Evolutionary conservation across 2,888 invertebrate genomes (phyloP), one percentile per base, ranked within the genome.

Genomic region (Troides aeacus): DNA sequence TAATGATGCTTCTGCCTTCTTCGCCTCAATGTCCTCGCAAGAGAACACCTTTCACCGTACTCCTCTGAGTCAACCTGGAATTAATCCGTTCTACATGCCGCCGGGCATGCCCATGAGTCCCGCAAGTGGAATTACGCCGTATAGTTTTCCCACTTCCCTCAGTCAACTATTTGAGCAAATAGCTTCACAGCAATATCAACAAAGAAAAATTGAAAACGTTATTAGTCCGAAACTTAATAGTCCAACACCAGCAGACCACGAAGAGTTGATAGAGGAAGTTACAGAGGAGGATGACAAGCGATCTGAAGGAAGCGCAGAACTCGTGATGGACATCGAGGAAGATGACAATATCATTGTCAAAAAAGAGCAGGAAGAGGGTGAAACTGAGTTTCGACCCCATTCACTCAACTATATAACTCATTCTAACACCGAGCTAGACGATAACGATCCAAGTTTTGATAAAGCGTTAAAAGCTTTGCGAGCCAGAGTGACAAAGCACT

Each of bases 381-480:
- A 89, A 67, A 76, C 66, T 74, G 86, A 82, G 73, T 77, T 73
- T 61, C 80, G 79, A 70, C 84, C 83, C 65, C 82, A 81, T 24
- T 77, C 78, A 73, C 83, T 74, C 63, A 82, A 79, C 76, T 87
- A 81, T 70, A 81, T 88, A 71, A 85, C 89, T 82, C 75, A 82
- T 76, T 84, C 86, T 74, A 86, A 86, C 74, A 85, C 84, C 72
- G 76, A 77, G 58, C 76, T 83, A 46, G 93, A 92, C 71, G 91
- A 91, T 60, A 94, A 94, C 72, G 90, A 95, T 69, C 93, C 95
- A 74, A 94, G 94, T 57, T 95, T 96, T 57, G 95, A 96, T 81
- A 93, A 95, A 69, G 95, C 96, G 76, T 87, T 96, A 76, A 95
- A 96, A 82, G 95, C 95, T 15, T 96, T 97, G 18, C 96, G 95